These are phyloP conservation scores for Passer domesticus DNA, from an alignment of 2,113 vertebrate species.

Conservation along the genomic window DNA sequence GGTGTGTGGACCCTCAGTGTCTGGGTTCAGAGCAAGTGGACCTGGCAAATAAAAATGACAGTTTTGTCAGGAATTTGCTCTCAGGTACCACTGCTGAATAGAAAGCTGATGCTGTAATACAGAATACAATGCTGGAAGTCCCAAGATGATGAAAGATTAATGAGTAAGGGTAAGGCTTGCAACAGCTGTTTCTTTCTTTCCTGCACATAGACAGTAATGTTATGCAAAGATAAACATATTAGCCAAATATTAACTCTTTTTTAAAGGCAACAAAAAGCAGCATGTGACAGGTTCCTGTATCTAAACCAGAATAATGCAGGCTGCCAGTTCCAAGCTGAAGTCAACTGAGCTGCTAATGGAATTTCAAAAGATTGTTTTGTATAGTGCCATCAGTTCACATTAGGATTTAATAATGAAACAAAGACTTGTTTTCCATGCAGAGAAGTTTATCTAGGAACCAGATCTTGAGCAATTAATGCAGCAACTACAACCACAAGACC, in stretches of 20 bases:
- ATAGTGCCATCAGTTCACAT: background rate
- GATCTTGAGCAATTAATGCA: slow-evolving; percentile 46
- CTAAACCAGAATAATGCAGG: background rate
- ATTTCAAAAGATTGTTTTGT: slow-evolving; percentile 9
- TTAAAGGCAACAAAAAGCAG: background rate
- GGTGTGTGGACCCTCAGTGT: background rate
- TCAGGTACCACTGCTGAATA: background rate
- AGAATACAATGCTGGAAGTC: slow-evolving; percentile 34
- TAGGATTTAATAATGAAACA: slow-evolving; percentile 48
- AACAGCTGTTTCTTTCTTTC: slow-evolving; percentile 64
- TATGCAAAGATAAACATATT: slow-evolving; percentile 62
- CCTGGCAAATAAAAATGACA: background rate
- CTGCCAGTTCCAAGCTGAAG: background rate
- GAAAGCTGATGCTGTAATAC: slow-evolving; percentile 43
- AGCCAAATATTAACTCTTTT: slow-evolving; percentile 52
- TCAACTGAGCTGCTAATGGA: background rate
- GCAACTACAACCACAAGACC: background rate
- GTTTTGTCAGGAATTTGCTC: slow-evolving; percentile 10
- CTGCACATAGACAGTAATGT: slow-evolving; percentile 29
- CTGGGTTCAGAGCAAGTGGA: background rate
- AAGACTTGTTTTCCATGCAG: slow-evolving; percentile 22
- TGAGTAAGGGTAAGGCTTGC: slow-evolving; percentile 56
- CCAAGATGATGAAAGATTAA: slow-evolving; percentile 68
- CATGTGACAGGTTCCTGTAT: background rate
- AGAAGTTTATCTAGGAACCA: slow-evolving; percentile 36